phyloP scores from a whole-genome alignment of 2,888 invertebrate genomes.

The Cosmia trapezina region DNA sequence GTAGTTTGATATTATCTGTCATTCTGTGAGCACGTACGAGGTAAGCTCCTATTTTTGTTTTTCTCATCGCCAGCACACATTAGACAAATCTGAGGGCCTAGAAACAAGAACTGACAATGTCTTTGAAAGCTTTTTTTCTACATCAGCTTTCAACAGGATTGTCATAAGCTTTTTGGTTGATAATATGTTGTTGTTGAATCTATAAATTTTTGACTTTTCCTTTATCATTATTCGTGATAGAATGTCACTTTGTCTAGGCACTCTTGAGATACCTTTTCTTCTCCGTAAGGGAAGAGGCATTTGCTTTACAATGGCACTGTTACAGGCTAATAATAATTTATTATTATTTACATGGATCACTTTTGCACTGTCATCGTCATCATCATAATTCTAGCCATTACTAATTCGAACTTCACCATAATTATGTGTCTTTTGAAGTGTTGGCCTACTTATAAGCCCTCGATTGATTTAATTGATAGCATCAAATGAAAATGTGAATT shows the following conservation, averaged over 20 bases:
- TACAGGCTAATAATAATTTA: too few relatives aligned
- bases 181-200: too few relatives aligned
- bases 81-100: background rate
- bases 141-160: background rate
- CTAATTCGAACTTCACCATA: too few relatives aligned
- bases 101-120: background rate
- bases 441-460: too few relatives aligned
- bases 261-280: background rate
- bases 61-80: background rate
- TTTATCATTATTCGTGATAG: too few relatives aligned
- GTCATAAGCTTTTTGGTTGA: too few relatives aligned
- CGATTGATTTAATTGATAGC: too few relatives aligned
- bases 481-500: too few relatives aligned
- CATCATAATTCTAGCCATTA: too few relatives aligned
- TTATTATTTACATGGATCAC: background rate
- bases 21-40: slow-evolving; percentile 30
- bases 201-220: background rate
- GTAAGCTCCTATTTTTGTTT: slow-evolving; percentile 19
- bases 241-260: background rate
- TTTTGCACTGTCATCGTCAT: background rate
- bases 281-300: background rate
- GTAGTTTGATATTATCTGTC: slow-evolving; percentile 28
- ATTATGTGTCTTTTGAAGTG: too few relatives aligned
- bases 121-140: background rate
- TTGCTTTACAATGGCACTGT: too few relatives aligned